These are phyloP conservation scores for Oceanodroma tethys DNA, from an alignment of 2,113 vertebrate genomes.

Conservation along the genomic window DNA sequence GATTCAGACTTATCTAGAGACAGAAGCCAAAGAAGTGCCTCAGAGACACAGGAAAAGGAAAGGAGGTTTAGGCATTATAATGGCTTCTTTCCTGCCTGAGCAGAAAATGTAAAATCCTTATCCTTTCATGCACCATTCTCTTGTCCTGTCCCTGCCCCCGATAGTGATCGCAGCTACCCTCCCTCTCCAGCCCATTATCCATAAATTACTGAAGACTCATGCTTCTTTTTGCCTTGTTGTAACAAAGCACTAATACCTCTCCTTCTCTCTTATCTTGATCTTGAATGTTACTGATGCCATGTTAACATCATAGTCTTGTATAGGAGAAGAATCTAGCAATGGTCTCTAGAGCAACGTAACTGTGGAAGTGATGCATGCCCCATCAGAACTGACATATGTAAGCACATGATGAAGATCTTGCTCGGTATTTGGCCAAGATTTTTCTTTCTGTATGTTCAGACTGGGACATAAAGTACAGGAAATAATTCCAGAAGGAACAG, in stretches of 20 bases:
- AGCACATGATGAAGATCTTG: not conserved
- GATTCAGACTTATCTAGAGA: not conserved
- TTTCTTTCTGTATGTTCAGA: not conserved
- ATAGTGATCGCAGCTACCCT: not conserved
- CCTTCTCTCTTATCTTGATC: not conserved
- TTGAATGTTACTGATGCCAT: not conserved
- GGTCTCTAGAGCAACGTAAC: not conserved
- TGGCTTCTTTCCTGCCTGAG: not conserved
- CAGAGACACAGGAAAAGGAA: not conserved
- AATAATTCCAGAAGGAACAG: not conserved
- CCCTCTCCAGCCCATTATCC: not conserved
- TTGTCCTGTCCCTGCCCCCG: accelerated
- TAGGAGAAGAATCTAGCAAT: not conserved
- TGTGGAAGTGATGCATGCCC: not conserved
- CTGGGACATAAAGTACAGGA: not conserved
- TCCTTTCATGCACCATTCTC: not conserved
- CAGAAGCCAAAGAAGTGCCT: not conserved
- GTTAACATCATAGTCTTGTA: not conserved
- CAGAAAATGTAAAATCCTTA: not conserved
- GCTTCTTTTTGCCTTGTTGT: not conserved
- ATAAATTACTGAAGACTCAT: not conserved
- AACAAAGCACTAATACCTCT: not conserved
- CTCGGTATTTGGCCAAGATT: not conserved
- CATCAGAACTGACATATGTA: not conserved
- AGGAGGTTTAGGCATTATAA: not conserved